Base-by-base conservation (phyloP, 2,797 vertebrate genomes). In the Simalia tracyae region DNA sequence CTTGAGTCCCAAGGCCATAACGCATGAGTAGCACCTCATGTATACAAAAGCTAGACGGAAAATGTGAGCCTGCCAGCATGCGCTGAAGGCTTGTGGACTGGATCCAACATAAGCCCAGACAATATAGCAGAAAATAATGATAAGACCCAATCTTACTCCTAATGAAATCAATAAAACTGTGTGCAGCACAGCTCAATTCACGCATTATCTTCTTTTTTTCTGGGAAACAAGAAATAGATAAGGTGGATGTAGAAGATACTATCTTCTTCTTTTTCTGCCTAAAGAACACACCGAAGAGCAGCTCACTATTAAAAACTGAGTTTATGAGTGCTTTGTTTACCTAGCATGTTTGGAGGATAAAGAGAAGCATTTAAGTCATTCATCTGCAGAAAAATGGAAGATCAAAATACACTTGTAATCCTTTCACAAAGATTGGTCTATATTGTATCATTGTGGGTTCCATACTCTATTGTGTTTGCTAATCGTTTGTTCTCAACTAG, bases 261-360 rank as follows among this genome's bases (percentile, higher is more conserved):
- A 5, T 76, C 10, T 54, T 64, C 36, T 50, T 63, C 19, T 88
- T 63, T 7, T 88, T 84, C 72, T 26, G 12, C 17, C 60, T 56
- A 88, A 22, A 66, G 9, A 42, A 86, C 19, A 42, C 59, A 63
- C 4, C 84, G 46, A 46, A 42, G 61, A 42, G 8, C 63, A 46
- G 15, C 17, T 90, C 24, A 31, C 57, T 59, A 2, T 86, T 86
- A 36, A 31, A 86, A 86, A 86, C 19, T 60, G 59, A 59, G 42
- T 59, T 89, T 68, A 89, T 56, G 64, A 89, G 28, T 89, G 50
- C 57, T 90, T 68, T 61, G 56, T 81, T 90, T 60, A 60, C 76
- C 15, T 15, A 46, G 31, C 31, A 60, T 89, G 42, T 36, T 36
- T 57, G 54, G 54, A 42, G 66, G 5, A 72, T 36, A 89, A 36